Base-by-base conservation (phyloP, 2,888 invertebrate genomes). In the Cheilosia vulpina region DNA sequence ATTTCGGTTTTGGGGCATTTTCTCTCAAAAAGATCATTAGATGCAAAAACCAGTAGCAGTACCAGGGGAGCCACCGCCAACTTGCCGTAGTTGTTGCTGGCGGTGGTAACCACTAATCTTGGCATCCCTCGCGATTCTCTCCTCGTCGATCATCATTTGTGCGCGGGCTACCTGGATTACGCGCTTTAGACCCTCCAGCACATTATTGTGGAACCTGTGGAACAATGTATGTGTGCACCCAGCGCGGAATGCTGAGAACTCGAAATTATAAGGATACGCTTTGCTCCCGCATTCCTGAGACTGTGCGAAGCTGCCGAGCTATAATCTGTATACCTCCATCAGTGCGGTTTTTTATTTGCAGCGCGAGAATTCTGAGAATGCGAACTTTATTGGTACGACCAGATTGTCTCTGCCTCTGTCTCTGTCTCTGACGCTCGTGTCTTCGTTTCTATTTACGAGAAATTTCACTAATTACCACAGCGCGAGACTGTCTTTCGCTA, bases 11-110 rank as follows among this genome's bases (percentile, higher is more conserved):
- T 66, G 76, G 85, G 80, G 80, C 85, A 76, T 72, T 71, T 58
- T 72, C 66, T 66, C 72, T 31, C 31, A 31, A 38, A 52, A 57
- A 62, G 66, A 72, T 85, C 80, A 85, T 85, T 85, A 85, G 80
- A 85, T 57, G 58, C 62, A 63, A 72, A 80, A 85, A 85, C 85
- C 85, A 81, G 85, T 85, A 85, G 85, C 85, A 62, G 38, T 62
- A 75, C 84, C 60, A 71, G 71, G 50, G 80, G 80, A 71, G 62
- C 52, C 43, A 13, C 34, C 43, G 15, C 6, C 45, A 47, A 17
- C 47, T 17, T 7, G 47, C 58, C 17, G 17, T 31, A 71, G 47
- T 62, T 77, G 38, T 55, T 72, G 55, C 71, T 66, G 65, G 38
- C 45, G 68, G 71, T 71, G 63, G 57, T 71, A 85, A 80, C 85